These are phyloP conservation scores for Dicerorhinus sumatrensis DNA, from an alignment of 2,113 vertebrate genomes.

Conservation along the genomic window DNA sequence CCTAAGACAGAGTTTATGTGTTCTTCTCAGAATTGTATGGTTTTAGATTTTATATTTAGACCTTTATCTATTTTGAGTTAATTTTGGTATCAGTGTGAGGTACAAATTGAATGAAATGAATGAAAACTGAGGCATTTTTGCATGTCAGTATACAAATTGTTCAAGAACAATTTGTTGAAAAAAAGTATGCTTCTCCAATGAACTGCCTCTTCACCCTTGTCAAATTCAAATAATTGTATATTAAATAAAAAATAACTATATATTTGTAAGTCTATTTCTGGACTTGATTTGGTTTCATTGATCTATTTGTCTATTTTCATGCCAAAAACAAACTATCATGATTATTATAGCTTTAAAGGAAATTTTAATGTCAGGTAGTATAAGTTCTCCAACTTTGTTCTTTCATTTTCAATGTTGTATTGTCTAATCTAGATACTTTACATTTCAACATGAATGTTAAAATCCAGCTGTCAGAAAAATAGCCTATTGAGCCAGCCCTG, in stretches of 20 bases:
- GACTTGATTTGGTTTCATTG: neutral
- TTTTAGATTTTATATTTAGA: neutral
- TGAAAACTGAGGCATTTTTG: neutral
- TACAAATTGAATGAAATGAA: neutral
- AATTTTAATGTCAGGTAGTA: neutral
- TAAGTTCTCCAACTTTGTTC: neutral
- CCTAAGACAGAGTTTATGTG: neutral
- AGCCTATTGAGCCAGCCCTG: neutral
- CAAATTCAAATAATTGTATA: neutral
- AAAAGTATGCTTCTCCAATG: neutral
- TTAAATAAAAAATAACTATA: neutral
- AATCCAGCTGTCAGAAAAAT: neutral
- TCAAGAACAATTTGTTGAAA: neutral
- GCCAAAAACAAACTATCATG: neutral
- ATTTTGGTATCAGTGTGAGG: neutral
- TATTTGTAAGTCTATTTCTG: neutral
- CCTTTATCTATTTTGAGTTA: neutral
- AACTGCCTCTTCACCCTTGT: neutral
- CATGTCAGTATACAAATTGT: neutral
- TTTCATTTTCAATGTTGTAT: slow-evolving; percentile 5
- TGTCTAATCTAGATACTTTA: neutral
- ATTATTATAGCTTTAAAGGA: neutral
- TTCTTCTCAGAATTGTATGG: neutral
- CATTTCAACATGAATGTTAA: neutral
- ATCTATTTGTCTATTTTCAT: neutral